A percentile compares a stretch with the other conserved stretches of the same genome.
Conservation (phyloP, 2,113 vertebrate species). For the Passer montanus region DNA sequence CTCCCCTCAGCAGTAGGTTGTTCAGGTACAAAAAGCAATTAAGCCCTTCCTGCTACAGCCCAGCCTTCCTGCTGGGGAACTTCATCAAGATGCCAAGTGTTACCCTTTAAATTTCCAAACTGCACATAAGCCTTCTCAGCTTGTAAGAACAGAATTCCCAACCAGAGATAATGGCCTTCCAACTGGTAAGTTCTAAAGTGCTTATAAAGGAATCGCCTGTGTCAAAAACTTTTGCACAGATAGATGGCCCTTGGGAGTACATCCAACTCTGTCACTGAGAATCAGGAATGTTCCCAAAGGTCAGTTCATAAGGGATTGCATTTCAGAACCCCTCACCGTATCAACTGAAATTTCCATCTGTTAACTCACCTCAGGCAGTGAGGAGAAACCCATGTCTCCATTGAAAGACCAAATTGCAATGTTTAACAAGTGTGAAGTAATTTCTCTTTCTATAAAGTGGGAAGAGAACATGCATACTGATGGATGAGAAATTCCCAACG, state of each 20-base stretch:
- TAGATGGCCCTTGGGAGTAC: neutral
- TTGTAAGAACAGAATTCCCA: neutral
- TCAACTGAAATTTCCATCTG: neutral
- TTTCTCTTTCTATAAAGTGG: neutral
- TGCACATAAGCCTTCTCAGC: neutral
- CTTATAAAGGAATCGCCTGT: neutral
- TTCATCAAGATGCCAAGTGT: neutral
- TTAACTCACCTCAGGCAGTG: neutral
- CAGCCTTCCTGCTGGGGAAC: neutral
- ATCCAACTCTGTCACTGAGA: neutral
- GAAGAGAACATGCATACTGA: neutral
- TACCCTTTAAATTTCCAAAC: neutral
- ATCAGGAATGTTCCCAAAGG: neutral
- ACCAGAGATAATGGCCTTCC: neutral
- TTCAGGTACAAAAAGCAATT: constrained; percentile 3
- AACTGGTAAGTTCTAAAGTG: neutral
- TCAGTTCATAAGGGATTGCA: neutral
- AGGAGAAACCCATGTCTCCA: neutral
- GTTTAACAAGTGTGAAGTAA: neutral
- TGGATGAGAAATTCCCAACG: neutral
- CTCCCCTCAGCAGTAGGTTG: neutral
- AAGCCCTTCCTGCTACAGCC: neutral
- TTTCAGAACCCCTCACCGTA: neutral
- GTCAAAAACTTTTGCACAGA: neutral
- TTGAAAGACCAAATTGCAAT: neutral